Percentiles rank a stretch among this genome's conserved stretches.
Conservation (phyloP, 2,797 vertebrate species). For the Sylvilagus floridanus region DNA sequence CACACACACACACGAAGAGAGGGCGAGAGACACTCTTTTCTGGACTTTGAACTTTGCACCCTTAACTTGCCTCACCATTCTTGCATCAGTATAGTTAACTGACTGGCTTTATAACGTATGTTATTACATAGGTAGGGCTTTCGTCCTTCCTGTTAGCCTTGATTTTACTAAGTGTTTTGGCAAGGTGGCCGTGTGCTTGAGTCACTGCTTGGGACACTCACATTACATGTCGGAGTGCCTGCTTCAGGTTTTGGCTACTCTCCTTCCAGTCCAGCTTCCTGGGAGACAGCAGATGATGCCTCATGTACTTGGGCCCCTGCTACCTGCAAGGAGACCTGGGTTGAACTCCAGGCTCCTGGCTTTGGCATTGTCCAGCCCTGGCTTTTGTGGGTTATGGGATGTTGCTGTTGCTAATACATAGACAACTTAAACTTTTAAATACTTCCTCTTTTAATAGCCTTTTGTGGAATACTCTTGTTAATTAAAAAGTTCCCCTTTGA, state of each 20-base stretch:
- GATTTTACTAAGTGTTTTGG: constrained; percentile 37
- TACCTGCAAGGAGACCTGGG: too few relatives aligned
- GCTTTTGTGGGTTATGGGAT: constrained; percentile 48
- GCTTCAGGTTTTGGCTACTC: too few relatives aligned
- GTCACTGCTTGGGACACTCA: too few relatives aligned
- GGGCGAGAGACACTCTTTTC: background rate
- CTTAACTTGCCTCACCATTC: constrained; percentile 38
- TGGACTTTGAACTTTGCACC: constrained; percentile 27
- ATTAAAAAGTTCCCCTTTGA: constrained; percentile 40
- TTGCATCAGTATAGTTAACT: constrained; percentile 32
- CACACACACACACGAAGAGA: too few relatives aligned
- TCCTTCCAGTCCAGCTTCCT: too few relatives aligned
- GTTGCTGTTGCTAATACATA: constrained; percentile 30
- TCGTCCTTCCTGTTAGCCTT: constrained; percentile 17
- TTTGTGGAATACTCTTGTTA: constrained; percentile 25
- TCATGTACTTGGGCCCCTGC: too few relatives aligned
- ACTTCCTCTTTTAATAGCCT: constrained; percentile 1
- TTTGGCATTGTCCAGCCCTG: background rate
- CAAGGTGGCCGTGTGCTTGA: too few relatives aligned
- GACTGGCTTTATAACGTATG: constrained; percentile 1
- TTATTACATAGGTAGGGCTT: background rate
- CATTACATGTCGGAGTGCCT: too few relatives aligned
- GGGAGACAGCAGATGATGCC: too few relatives aligned
- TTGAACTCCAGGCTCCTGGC: too few relatives aligned
- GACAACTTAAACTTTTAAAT: constrained; percentile 55